Evolutionary conservation across 1,140 invertebrate species (phyloP), one percentile per base, ranked within the genome.

Genomic region (Chionoecetes opilio): DNA sequence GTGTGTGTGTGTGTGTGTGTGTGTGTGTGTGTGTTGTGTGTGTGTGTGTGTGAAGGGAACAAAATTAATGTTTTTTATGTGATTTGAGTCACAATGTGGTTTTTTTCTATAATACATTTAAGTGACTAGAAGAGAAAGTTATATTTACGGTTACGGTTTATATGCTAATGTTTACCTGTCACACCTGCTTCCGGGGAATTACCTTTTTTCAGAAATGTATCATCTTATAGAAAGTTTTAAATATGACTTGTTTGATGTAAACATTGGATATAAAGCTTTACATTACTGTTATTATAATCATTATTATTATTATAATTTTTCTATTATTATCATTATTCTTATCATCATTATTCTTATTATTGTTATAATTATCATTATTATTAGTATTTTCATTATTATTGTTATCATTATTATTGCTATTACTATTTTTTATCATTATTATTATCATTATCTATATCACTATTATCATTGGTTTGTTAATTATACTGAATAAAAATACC

Each of bases 11-110:
- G 82, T 75, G 21, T 84, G 75, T 82, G 37, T 82, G 34, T 92
- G 75, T 82, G 75, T 92, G 63, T 92, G 29, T 92, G 63, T 92
- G 35, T 92, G 63, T 92, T 92, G 63, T 92, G 63, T 92, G 63
- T 92, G 63, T 92, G 63, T 92, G 63, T 92, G 63, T 92, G 63
- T 92, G 63, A 21, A 31, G 32, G 29, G 31, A 41, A 53, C 0
- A 87, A 37, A 87, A 17, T 26, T 87, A 87, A 37, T 21, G 32
- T 17, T 87, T 37, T 87, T 17, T 87, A 87, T 35, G 37, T 87
- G 37, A 17, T 37, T n/a, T 75, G 63, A 75, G 63, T 75, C 63
- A 75, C 63, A 75, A 75, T 75, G 21, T 75, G n/a, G n/a, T 75
- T 75, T 21, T 63, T 21, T 75, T 75, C n/a, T 11, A 53, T 53